A percentile compares a stretch with the other conserved stretches of the same genome.
Conservation (phyloP, 2,888 invertebrate genomes). For the Cerastis leucographa region DNA sequence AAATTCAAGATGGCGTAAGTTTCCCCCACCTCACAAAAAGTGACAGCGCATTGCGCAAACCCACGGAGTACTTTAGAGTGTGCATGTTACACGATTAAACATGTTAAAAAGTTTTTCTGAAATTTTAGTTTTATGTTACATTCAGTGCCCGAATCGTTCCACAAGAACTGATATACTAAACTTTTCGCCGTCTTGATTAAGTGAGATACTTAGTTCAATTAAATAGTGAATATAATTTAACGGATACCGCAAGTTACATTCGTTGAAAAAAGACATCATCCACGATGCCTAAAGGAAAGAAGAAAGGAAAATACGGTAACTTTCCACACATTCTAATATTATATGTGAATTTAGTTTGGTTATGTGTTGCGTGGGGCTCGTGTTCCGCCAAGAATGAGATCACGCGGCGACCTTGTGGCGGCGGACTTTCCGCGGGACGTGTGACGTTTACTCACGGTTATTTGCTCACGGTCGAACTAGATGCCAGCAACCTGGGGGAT, state of each 20-base stretch:
- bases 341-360: conserved; percentile 45
- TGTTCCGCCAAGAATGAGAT: conserved; percentile 84
- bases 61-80: conserved; percentile 80
- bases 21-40: conserved; percentile 71
- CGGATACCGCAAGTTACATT: conserved; percentile 83
- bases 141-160: conserved; percentile 93
- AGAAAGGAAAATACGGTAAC: conserved; percentile 94
- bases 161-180: conserved; percentile 93
- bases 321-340: conserved; percentile 50
- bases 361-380: conserved; percentile 65
- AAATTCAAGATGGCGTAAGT: conserved; percentile 79
- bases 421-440: conserved; percentile 80
- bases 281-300: conserved; percentile 95
- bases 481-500: conserved; percentile 66
- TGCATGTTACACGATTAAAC: conserved; percentile 90
- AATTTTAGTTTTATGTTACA: conserved; percentile 93
- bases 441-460: conserved; percentile 79
- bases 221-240: conserved; percentile 90
- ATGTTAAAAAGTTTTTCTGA: conserved; percentile 94
- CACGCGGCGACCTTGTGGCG: conserved; percentile 89
- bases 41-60: conserved; percentile 88
- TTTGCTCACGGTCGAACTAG: conserved; percentile 72
- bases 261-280: conserved; percentile 71
- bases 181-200: conserved; percentile 95
- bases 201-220: conserved; percentile 85